Evolutionary conservation across 2,113 vertebrate species (phyloP), one percentile per base, ranked within the genome.

Genomic region (Clarias macrocephalus): DNA sequence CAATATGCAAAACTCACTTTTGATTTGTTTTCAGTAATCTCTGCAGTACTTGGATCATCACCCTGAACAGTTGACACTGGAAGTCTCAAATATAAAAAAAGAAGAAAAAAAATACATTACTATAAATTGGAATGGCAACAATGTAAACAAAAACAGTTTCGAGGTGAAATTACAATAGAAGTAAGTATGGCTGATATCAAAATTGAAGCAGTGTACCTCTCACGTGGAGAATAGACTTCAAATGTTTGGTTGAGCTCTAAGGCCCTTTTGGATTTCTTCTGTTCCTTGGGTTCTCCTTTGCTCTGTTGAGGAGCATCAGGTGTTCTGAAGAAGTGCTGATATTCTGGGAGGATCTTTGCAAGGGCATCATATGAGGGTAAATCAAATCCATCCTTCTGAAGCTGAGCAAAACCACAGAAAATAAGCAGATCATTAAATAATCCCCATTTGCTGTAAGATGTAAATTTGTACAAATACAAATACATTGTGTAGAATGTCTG

Each of bases 301-400:
- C 88, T 81, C 10, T 72, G 82, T 25, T 88, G 73, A 60, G 85
- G 85, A 28, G 86, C 25, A 72, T 91, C 89, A 0, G 42, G 85
- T 66, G 52, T 87, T 18, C 12, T 91, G 80, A 84, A 28, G 37
- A 88, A 65, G 15, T 85, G 21, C 80, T 82, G 79, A 57, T 92
- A 86, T 76, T 93, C 92, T 62, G 91, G 88, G 13, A 95, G 90
- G 42, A 95, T 94, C 83, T 92, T 80, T 30, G 91, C 90, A 68
- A 95, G 80, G 16, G 95, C 94, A 83, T 95, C 90, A 59, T 90
- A 90, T 30, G 93, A 80, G 0, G 95, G 95, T 4, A 95, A 91
- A 70, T 84, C 80, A 82, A 85, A 91, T 16, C 54, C 19, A 30
- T 91, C 87, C 42, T 30, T 89, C 54, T 91, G 91, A 28, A 92